phyloP scores from a whole-genome alignment of 1,140 invertebrate genomes.

The Drosophila nasuta region DNA sequence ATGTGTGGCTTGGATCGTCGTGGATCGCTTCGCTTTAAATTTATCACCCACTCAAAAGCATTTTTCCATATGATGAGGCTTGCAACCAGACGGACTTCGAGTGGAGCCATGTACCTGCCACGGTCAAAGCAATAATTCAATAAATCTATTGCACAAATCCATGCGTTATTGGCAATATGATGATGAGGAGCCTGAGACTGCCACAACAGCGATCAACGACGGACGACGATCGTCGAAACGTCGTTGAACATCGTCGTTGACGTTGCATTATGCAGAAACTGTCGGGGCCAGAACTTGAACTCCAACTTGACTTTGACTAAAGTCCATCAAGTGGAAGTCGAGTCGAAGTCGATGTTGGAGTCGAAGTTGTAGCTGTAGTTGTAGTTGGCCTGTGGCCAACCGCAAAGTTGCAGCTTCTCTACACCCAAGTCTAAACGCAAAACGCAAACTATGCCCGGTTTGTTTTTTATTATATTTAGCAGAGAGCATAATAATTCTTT shows the following conservation, averaged over 20 bases:
- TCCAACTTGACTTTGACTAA: slow-evolving; percentile 83
- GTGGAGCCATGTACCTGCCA: slow-evolving; percentile 82
- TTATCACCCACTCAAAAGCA: slow-evolving; percentile 82
- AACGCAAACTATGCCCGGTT: slow-evolving; percentile 55
- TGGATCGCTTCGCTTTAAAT: slow-evolving; percentile 70
- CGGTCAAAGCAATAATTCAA: slow-evolving; percentile 83
- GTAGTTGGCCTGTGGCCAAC: slow-evolving; percentile 62
- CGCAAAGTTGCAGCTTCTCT: slow-evolving; percentile 17
- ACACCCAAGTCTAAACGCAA: not conserved
- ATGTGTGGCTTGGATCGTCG: slow-evolving; percentile 12
- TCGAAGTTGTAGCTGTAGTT: slow-evolving; percentile 27
- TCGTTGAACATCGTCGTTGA: slow-evolving; percentile 36
- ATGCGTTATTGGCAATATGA: slow-evolving; percentile 83
- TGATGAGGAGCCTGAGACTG: slow-evolving; percentile 61
- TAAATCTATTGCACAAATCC: slow-evolving; percentile 81
- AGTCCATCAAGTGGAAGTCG: slow-evolving; percentile 77
- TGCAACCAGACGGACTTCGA: slow-evolving; percentile 39
- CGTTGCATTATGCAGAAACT: slow-evolving; percentile 62
- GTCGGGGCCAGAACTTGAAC: slow-evolving; percentile 71
- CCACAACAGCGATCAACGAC: slow-evolving; percentile 29
- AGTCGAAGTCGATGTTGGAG: slow-evolving; percentile 12
- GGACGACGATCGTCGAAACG: slow-evolving; percentile 27
- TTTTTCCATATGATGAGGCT: slow-evolving; percentile 61
- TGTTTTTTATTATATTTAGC: slow-evolving; percentile 84
- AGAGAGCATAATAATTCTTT: slow-evolving; percentile 84